Conservation (phyloP, 2,888 invertebrate species). For the Druceiella hillmani region DNA sequence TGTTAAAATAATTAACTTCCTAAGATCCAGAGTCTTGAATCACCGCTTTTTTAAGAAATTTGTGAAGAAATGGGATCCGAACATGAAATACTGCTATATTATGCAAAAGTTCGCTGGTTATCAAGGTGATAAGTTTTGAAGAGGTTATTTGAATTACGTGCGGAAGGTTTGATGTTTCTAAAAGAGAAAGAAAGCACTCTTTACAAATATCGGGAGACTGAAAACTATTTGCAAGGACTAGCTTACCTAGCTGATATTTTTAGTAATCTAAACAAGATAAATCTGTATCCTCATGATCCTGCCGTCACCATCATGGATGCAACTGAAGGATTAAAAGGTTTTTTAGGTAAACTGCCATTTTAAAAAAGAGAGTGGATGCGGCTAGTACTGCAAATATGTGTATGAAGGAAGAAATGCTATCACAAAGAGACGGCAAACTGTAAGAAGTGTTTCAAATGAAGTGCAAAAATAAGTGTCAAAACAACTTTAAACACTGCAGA, state of each 20-base stretch:
- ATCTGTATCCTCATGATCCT: too few relatives aligned
- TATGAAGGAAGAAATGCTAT: too few relatives aligned
- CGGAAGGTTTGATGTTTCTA: constrained; percentile 19
- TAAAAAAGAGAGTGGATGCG: too few relatives aligned
- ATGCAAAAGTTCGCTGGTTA: constrained; percentile 24
- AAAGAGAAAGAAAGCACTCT: constrained; percentile 15
- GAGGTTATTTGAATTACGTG: constrained; percentile 22
- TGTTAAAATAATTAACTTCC: constrained; percentile 21
- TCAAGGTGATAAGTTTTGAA: constrained; percentile 23
- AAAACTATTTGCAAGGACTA: too few relatives aligned
- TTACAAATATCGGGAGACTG: constrained; percentile 9
- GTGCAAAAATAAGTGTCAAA: not conserved
- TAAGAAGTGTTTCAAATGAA: too few relatives aligned
- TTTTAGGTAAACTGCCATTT: too few relatives aligned
- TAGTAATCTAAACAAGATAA: too few relatives aligned
- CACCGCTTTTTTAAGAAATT: constrained; percentile 21
- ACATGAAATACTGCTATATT: constrained; percentile 18
- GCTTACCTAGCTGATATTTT: too few relatives aligned
- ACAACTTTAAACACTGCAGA: not conserved
- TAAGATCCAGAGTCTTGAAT: constrained; percentile 22
- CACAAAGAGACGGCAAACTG: too few relatives aligned
- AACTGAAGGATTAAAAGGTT: too few relatives aligned
- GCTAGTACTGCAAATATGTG: too few relatives aligned
- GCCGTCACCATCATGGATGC: too few relatives aligned
- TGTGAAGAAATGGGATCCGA: constrained; percentile 24